Evolutionary conservation across 2,888 invertebrate genomes (phyloP).

Genomic region (Melanophora roralis): DNA sequence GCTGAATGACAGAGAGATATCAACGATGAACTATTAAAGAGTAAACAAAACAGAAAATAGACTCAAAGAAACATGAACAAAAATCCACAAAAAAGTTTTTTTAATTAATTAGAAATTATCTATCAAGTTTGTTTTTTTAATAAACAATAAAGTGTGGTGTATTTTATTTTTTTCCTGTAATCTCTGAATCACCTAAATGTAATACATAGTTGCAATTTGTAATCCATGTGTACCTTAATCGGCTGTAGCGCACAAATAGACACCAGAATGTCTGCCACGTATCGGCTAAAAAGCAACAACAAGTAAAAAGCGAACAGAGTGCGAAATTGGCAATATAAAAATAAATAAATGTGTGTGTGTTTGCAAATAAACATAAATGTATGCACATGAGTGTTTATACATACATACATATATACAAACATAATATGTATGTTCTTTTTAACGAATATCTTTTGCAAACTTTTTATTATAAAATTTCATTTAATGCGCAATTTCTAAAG

Average conservation of each 20-base stretch:
- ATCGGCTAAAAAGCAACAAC: constrained; percentile 38
- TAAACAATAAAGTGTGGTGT: no score
- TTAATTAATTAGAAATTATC: no score
- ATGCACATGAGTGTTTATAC: neutral
- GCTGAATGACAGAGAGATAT: no score
- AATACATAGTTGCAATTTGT: neutral
- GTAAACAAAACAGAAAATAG: no score
- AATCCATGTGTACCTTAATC: neutral
- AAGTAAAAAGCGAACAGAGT: constrained; percentile 15
- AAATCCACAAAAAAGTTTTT: no score
- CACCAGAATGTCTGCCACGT: constrained; percentile 61
- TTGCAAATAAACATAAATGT: neutral
- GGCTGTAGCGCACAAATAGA: constrained; percentile 37
- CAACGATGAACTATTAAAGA: no score
- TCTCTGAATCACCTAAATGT: no score
- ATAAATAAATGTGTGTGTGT: neutral
- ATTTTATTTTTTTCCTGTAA: no score
- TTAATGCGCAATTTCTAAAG: constrained; percentile 59
- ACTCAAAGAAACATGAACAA: no score
- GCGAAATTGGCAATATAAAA: constrained; percentile 25
- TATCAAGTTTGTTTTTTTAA: no score
- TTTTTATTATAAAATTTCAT: constrained; percentile 50
- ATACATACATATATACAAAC: neutral
- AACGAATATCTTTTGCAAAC: constrained; percentile 48
- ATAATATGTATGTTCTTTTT: neutral